Evolutionary conservation across 2,113 vertebrate genomes (phyloP).

Genomic region (Capreolus pygargus): DNA sequence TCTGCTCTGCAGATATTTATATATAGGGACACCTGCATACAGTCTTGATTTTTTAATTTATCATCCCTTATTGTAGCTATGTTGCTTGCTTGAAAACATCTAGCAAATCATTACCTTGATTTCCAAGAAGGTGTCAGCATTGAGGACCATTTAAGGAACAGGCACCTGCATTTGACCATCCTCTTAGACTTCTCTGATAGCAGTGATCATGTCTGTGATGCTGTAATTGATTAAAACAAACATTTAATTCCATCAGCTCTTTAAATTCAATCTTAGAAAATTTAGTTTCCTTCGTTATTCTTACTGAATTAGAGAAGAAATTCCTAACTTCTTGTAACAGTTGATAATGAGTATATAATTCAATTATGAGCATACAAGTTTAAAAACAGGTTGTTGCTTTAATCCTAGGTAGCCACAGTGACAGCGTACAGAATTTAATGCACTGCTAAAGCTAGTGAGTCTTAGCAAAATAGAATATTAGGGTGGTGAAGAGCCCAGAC

Average conservation of each 20-base stretch:
- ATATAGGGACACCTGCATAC: background rate
- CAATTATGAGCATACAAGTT: background rate
- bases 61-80: background rate
- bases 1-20: background rate
- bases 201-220: conserved; percentile 26
- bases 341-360: background rate
- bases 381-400: background rate
- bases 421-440: background rate
- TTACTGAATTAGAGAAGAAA: background rate
- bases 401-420: background rate
- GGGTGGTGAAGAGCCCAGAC: background rate
- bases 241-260: background rate
- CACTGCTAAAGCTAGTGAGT: background rate
- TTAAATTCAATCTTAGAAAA: background rate
- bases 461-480: background rate
- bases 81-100: conserved; percentile 58
- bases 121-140: conserved; percentile 54
- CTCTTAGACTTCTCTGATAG: background rate
- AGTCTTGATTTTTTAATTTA: background rate
- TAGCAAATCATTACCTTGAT: conserved; percentile 26
- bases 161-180: conserved; percentile 65
- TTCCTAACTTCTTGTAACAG: background rate
- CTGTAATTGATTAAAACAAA: conserved; percentile 3
- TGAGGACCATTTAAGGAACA: conserved; percentile 62
- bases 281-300: background rate